Evolutionary conservation across 2,113 vertebrate genomes (phyloP), one percentile per base, ranked within the genome.

Genomic region (Bucco capensis): DNA sequence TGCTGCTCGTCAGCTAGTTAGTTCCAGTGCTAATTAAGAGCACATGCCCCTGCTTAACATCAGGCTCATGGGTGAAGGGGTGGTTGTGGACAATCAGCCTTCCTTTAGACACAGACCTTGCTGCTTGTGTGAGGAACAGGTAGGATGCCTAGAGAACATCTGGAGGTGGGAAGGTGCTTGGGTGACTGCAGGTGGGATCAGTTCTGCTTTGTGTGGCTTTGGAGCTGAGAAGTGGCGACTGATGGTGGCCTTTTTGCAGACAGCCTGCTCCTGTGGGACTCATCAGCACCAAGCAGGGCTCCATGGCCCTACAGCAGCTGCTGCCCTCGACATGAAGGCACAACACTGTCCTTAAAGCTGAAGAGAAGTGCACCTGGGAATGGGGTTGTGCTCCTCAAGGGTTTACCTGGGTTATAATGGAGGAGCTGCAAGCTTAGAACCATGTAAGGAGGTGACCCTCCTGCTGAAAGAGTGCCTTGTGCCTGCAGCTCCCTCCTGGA

Each of bases 71-170:
- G 2, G 7, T 2, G 38, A 28, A 49, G 15, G 37, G 6, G 8
- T 4, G 8, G 2, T 3, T 44, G 54, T 31, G 49, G 38, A 2
- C 3, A 46, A 23, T 9, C 12, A 40, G 14, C 4, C 12, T 56
- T 13, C 1, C 0, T 12, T 28, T 0, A 0, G 9, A 5, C 5
- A 1, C 0, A 0, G 12, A 8, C 10, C 17, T 38, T 12, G 21
- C n/a, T 40, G 71, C 18, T 24, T 66, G 14, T 0, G 0, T 2
- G 4, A 17, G 23, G 13, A n/a, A 1, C 7, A 19, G 83, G 72
- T 62, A 35, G 10, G 53, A 7, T 0, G 4, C 10, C 18, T 10
- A 35, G 13, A 21, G 35, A 12, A n/a, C n/a, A n/a, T n/a, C n/a
- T n/a, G n/a, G n/a, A n/a, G n/a, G n/a, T 9, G 42, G 33, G 54